Evolutionary conservation across 2,797 vertebrate species (phyloP).

Genomic region (Urophycis tenuis): DNA sequence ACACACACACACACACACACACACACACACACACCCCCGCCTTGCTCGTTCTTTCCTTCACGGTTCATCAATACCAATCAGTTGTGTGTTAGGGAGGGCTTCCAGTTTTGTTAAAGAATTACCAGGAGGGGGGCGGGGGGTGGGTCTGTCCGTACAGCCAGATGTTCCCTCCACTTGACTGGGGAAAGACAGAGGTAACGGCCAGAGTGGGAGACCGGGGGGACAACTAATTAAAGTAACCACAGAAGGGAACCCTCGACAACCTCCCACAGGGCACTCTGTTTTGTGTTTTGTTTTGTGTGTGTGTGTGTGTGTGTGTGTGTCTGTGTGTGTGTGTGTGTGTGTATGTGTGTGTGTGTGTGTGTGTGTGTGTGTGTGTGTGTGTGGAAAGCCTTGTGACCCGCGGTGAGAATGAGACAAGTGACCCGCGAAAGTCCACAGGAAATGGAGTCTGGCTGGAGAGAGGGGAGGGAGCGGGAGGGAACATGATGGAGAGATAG

Average conservation of each 20-base stretch:
- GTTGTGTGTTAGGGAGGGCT: slow-evolving; percentile 5
- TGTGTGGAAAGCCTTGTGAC: slow-evolving; percentile 42
- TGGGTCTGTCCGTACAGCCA: slow-evolving; percentile 23
- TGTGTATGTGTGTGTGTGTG: neutral
- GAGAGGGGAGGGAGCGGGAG: slow-evolving; percentile 12
- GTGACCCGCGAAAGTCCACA: slow-evolving; percentile 47
- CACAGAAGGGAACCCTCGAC: slow-evolving; percentile 8
- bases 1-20: slow-evolving; percentile 1
- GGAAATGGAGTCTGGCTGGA: slow-evolving; percentile 47
- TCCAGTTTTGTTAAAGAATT: slow-evolving; percentile 50
- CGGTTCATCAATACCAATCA: slow-evolving; percentile 55
- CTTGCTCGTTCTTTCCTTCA: slow-evolving; percentile 22
- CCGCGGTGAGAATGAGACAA: slow-evolving; percentile 43
- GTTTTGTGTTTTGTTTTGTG: neutral
- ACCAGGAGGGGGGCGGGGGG: slow-evolving; percentile 21
- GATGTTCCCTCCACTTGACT: slow-evolving; percentile 44
- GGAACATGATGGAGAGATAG: neutral
- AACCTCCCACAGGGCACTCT: slow-evolving; percentile 27
- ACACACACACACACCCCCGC: neutral
- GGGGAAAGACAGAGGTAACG: slow-evolving; percentile 36
- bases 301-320: neutral
- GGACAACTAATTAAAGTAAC: slow-evolving; percentile 51
- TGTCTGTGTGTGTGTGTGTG: neutral
- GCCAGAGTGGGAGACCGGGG: neutral
- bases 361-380: neutral